Conservation (phyloP, 2,113 vertebrate genomes). For the Tyrannus savana region DNA sequence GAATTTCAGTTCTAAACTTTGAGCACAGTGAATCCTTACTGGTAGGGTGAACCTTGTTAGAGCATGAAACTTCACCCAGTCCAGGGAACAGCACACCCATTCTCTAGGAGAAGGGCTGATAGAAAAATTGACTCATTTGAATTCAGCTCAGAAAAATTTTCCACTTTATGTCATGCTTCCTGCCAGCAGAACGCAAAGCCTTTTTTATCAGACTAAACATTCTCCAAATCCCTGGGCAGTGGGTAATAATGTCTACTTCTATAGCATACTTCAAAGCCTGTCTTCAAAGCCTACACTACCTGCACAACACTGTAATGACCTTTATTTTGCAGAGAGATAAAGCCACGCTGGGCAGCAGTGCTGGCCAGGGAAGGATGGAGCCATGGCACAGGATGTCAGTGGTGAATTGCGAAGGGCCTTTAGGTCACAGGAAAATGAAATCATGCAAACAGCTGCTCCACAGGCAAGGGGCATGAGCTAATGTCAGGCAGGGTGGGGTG, state of each 20-base stretch:
- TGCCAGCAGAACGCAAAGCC: slow-evolving; percentile 54
- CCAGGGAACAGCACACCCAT: not conserved
- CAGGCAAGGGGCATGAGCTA: not conserved
- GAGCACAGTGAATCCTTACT: not conserved
- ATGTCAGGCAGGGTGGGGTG: not conserved
- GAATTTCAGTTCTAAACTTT: not conserved
- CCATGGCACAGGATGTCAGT: not conserved
- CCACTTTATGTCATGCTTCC: slow-evolving; percentile 38
- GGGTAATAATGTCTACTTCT: slow-evolving; percentile 47
- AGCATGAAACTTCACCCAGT: not conserved
- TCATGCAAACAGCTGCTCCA: not conserved
- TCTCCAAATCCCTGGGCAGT: slow-evolving; percentile 49
- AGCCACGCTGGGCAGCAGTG: not conserved
- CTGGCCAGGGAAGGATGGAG: not conserved
- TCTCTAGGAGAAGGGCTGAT: not conserved
- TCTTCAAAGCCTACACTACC: slow-evolving; percentile 38
- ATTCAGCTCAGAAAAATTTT: slow-evolving; percentile 57
- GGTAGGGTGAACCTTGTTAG: not conserved
- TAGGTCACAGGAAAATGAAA: not conserved
- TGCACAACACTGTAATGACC: slow-evolving; percentile 14
- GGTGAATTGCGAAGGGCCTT: not conserved
- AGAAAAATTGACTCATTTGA: slow-evolving; percentile 50
- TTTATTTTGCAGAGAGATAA: slow-evolving; percentile 34
- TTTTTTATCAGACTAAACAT: slow-evolving; percentile 57
- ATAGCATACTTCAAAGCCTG: slow-evolving; percentile 30